These are phyloP conservation scores for Heliothis virescens DNA, from an alignment of 1,140 invertebrate genomes.

Conservation along the genomic window DNA sequence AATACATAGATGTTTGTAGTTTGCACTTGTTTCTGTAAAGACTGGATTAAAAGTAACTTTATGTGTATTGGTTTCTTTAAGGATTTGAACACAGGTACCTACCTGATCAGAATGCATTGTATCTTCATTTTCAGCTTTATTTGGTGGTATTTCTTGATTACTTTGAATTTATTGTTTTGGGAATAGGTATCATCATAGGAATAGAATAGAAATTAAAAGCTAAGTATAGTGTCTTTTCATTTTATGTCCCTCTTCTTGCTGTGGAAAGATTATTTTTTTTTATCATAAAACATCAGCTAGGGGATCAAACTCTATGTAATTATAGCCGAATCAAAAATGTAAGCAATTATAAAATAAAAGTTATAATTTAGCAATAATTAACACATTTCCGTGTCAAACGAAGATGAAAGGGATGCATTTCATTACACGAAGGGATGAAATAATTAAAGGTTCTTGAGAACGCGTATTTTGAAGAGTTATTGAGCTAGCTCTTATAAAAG, in stretches of 20 bases:
- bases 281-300: neutral
- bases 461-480: neutral
- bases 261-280: too few species aligned
- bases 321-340: neutral
- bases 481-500: neutral
- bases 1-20: slow-evolving; percentile 34
- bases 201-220: too few species aligned
- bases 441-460: neutral
- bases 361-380: slow-evolving; percentile 28
- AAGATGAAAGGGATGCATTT: slow-evolving; percentile 25
- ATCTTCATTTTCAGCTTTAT: too few species aligned
- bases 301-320: neutral
- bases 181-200: too few species aligned
- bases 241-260: too few species aligned
- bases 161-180: too few species aligned
- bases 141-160: neutral
- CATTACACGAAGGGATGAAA: slow-evolving; percentile 25
- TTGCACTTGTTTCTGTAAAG: neutral
- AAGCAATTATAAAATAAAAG: slow-evolving; percentile 24
- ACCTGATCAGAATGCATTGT: too few species aligned
- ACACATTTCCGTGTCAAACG: slow-evolving; percentile 23
- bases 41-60: neutral
- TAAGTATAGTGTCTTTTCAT: too few species aligned
- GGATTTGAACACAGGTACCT: too few species aligned
- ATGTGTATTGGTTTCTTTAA: too few species aligned